A percentile compares a stretch with the other conserved stretches of the same genome.
Evolutionary conservation across 2,113 vertebrate genomes (phyloP).

Genomic region (Grantiella picta): DNA sequence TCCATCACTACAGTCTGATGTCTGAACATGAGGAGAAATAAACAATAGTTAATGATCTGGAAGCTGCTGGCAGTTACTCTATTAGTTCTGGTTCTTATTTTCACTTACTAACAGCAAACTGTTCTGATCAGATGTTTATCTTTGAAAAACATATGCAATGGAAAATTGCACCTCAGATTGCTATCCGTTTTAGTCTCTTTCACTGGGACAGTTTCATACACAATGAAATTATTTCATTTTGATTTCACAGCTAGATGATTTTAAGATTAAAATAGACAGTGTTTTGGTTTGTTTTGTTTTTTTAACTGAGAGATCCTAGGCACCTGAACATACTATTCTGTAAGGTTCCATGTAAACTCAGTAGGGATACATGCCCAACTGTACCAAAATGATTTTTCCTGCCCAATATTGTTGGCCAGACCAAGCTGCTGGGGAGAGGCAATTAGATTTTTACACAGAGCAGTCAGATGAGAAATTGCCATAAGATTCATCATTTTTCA

Average conservation of each 20-base stretch:
- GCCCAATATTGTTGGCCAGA: not conserved
- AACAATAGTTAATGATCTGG: constrained; percentile 70
- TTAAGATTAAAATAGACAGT: not conserved
- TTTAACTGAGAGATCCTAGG: not conserved
- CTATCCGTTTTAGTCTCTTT: constrained; percentile 14
- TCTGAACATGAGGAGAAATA: constrained; percentile 69
- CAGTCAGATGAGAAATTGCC: not conserved
- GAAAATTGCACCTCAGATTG: constrained; percentile 40
- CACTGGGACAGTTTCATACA: not conserved
- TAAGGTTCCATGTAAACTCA: not conserved
- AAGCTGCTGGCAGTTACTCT: constrained; percentile 59
- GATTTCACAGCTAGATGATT: not conserved
- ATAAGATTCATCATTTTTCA: not conserved
- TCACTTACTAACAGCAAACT: constrained; percentile 35
- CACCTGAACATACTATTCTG: not conserved
- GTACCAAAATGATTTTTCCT: not conserved
- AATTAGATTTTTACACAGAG: not conserved
- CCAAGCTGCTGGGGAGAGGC: not conserved
- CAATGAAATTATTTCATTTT: not conserved
- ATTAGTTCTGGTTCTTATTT: constrained; percentile 64
- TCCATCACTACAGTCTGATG: constrained; percentile 55
- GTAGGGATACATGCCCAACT: rapidly evolving
- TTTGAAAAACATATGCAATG: constrained; percentile 30
- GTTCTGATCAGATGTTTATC: constrained; percentile 61
- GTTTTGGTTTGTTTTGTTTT: not conserved